Conservation (phyloP, 2,888 invertebrate genomes). For the Torymus texanus region DNA sequence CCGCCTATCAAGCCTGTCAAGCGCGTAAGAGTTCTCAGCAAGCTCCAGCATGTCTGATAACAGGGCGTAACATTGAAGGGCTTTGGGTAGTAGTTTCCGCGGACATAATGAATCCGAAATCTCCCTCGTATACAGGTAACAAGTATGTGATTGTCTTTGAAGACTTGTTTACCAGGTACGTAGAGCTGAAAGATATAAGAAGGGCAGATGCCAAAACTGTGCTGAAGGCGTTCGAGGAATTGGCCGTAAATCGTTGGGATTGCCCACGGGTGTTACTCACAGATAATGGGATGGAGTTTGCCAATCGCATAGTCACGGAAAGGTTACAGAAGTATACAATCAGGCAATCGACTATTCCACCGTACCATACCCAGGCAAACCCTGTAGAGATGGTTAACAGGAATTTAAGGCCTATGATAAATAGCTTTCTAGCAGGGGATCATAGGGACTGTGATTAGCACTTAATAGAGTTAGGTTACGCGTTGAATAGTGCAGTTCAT, state of each 20-base stretch:
- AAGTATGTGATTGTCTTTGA: too few relatives aligned
- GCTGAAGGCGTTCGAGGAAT: neutral
- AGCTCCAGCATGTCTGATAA: neutral
- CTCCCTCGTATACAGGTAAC: too few relatives aligned
- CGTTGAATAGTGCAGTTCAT: neutral
- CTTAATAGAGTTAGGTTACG: neutral
- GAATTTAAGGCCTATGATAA: neutral
- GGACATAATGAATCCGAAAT: too few relatives aligned
- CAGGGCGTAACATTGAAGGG: neutral
- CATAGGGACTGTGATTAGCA: neutral
- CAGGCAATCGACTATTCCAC: neutral
- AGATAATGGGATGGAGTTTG: neutral
- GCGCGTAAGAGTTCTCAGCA: neutral
- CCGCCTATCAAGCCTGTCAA: neutral
- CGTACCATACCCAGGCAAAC: neutral
- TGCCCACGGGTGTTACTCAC: neutral
- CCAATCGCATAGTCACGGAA: neutral
- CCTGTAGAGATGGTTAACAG: neutral
- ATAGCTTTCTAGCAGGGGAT: neutral
- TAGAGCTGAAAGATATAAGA: neutral
- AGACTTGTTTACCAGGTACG: too few relatives aligned
- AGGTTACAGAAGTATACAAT: neutral
- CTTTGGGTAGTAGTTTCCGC: neutral
- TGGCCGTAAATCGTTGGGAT: neutral
- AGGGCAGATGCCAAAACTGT: neutral